phyloP scores from a whole-genome alignment of 30 jellyfish, hydroid and myxozoan species.

The Turritopsis rubra region DNA sequence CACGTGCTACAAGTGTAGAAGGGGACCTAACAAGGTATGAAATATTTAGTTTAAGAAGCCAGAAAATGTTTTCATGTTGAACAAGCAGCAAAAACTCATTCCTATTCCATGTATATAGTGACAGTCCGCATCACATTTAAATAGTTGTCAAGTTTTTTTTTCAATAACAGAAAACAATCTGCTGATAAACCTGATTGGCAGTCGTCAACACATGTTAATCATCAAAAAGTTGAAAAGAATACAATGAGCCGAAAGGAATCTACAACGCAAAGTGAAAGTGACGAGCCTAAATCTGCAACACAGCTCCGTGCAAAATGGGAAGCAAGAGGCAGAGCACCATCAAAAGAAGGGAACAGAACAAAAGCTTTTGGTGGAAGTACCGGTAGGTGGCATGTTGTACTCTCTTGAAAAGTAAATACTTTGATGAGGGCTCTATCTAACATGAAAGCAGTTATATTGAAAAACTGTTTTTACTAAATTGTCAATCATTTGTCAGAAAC shows the following conservation, averaged over 20 bases:
- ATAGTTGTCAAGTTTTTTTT: too few relatives aligned
- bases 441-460: too few relatives aligned
- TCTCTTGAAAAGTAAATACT: too few relatives aligned
- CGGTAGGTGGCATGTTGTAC: too few relatives aligned
- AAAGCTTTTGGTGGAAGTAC: constrained; percentile 28
- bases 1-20: constrained; percentile 16
- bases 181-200: constrained; percentile 21
- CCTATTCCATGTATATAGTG: too few relatives aligned
- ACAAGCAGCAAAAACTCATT: too few relatives aligned
- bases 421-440: too few relatives aligned
- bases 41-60: too few relatives aligned
- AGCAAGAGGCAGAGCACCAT: background rate
- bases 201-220: constrained; percentile 25
- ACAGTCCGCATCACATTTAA: too few relatives aligned
- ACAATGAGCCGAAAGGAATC: constrained; percentile 27
- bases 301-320: constrained; percentile 17
- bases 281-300: constrained; percentile 12
- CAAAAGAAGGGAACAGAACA: constrained; percentile 10
- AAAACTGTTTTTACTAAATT: too few relatives aligned
- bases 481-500: too few relatives aligned
- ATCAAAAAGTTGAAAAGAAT: constrained; percentile 8
- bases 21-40: background rate
- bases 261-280: constrained; percentile 8
- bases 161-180: background rate
- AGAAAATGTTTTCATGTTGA: too few relatives aligned